These are phyloP conservation scores for Drosophila prolongata DNA, from an alignment of 2,888 invertebrate species.

Conservation along the genomic window DNA sequence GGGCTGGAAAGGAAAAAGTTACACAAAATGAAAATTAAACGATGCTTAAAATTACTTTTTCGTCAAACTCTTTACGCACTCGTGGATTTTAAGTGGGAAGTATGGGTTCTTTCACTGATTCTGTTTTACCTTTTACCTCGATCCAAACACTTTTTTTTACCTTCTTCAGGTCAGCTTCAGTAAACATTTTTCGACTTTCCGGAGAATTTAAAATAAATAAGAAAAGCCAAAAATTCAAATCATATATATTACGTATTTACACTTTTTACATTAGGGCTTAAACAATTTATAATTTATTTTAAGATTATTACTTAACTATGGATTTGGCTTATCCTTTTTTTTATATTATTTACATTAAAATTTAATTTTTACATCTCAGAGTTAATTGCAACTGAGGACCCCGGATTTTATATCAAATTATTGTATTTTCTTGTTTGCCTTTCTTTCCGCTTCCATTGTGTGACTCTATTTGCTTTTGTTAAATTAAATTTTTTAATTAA, in stretches of 20 bases:
- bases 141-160: not conserved
- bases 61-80: slow-evolving; percentile 75
- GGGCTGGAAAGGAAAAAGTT: slow-evolving; percentile 42
- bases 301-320: no score
- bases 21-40: slow-evolving; percentile 79
- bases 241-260: no score
- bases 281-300: no score
- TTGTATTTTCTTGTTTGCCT: slow-evolving; percentile 49
- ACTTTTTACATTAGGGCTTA: no score
- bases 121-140: slow-evolving; percentile 17
- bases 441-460: slow-evolving; percentile 27
- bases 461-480: slow-evolving; percentile 55
- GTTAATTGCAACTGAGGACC: not conserved
- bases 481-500: slow-evolving; percentile 79
- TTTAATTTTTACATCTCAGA: slow-evolving; percentile 4
- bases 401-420: slow-evolving; percentile 39
- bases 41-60: slow-evolving; percentile 81
- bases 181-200: not conserved
- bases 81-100: slow-evolving; percentile 9
- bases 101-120: slow-evolving; percentile 17
- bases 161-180: not conserved
- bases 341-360: not conserved
- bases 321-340: not conserved
- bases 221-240: no score
- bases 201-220: not conserved